Conservation (phyloP, 2,888 invertebrate genomes). For the Exephanes ischioxanthus region DNA sequence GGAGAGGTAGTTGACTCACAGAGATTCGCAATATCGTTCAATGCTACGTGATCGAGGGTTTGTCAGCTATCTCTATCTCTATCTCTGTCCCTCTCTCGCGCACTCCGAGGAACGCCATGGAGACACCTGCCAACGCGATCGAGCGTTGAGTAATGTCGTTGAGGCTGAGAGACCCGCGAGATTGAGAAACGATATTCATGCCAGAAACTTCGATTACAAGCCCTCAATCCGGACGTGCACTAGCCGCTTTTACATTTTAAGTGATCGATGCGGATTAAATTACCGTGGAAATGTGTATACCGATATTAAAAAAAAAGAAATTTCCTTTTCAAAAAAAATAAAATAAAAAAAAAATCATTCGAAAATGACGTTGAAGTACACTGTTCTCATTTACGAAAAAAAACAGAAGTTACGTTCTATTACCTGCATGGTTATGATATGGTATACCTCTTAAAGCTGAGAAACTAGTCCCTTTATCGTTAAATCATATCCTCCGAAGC, state of each 20-base stretch:
- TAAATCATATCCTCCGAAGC: not conserved
- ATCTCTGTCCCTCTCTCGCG: not conserved
- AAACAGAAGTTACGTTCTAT: not conserved
- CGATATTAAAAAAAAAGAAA: not conserved
- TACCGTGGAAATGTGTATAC: not conserved
- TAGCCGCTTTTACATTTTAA: not conserved
- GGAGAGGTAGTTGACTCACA: slow-evolving; percentile 27
- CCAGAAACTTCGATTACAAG: slow-evolving; percentile 35
- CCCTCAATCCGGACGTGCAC: not conserved
- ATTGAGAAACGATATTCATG: slow-evolving; percentile 44
- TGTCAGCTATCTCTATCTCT: slow-evolving; percentile 29
- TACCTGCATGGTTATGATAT: not conserved
- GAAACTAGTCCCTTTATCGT: not conserved
- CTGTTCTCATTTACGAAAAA: not conserved
- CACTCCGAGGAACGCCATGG: slow-evolving; percentile 8
- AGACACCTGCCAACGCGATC: slow-evolving; percentile 52
- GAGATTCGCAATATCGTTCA: slow-evolving; percentile 52
- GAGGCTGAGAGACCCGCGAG: slow-evolving; percentile 29
- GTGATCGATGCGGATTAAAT: not conserved
- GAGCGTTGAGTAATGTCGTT: slow-evolving; percentile 54
- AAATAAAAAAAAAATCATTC: not conserved
- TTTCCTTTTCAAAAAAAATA: not conserved
- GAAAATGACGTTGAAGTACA: not conserved
- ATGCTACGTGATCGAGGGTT: slow-evolving; percentile 30
- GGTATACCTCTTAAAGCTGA: not conserved